A percentile compares a stretch with the other conserved stretches of the same genome.
phyloP scores from a whole-genome alignment of 2,888 invertebrate genomes.

The Stenodema calcarata region DNA sequence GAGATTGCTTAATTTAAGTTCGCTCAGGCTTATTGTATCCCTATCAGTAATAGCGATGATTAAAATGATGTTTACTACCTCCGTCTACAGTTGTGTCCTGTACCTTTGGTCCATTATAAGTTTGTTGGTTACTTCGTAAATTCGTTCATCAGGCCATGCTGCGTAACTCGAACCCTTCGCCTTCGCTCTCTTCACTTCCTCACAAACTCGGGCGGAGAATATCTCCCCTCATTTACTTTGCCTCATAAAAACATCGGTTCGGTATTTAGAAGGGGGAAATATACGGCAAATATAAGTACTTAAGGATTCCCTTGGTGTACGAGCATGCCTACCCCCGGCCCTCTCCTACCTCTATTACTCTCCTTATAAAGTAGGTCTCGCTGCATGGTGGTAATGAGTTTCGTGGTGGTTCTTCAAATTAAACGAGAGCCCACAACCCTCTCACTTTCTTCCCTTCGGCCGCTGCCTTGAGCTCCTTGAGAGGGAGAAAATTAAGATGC shows the following conservation, averaged over 20 bases:
- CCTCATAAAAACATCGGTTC: background rate
- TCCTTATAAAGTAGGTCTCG: background rate
- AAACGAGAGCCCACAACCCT: background rate
- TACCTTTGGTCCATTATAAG: too few relatives aligned
- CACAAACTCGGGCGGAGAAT: background rate
- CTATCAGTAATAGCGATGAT: too few relatives aligned
- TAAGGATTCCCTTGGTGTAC: slow-evolving; percentile 8
- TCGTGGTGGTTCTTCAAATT: slow-evolving; percentile 15
- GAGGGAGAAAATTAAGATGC: background rate
- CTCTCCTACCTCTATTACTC: background rate
- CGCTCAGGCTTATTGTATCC: too few relatives aligned
- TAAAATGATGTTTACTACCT: too few relatives aligned
- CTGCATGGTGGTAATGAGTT: slow-evolving; percentile 4
- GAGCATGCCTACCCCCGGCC: background rate
- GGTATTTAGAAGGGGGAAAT: background rate
- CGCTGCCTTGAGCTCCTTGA: background rate
- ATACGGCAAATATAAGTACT: slow-evolving; percentile 13
- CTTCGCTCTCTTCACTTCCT: background rate
- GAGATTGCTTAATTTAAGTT: too few relatives aligned
- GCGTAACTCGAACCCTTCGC: too few relatives aligned
- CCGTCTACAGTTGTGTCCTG: too few relatives aligned
- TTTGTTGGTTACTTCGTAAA: too few relatives aligned
- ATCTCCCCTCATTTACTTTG: slow-evolving; percentile 7
- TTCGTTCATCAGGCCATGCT: too few relatives aligned
- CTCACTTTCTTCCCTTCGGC: background rate